Conservation (phyloP, 2,888 invertebrate species). For the Campaea margaritaria region DNA sequence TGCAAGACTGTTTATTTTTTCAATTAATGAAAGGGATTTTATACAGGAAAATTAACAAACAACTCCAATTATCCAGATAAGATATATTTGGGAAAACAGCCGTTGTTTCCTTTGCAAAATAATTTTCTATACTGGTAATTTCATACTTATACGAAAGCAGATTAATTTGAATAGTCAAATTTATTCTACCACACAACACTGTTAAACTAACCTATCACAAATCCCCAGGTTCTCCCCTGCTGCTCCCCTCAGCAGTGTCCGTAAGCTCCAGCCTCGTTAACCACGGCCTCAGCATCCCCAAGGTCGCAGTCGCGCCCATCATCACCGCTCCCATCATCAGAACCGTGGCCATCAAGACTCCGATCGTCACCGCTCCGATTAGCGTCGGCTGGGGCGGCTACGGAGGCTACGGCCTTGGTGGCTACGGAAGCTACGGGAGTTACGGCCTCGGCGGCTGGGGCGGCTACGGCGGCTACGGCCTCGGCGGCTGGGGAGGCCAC, state of each 20-base stretch:
- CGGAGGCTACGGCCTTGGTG: conserved; percentile 16
- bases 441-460: conserved; percentile 40
- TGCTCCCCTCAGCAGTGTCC: conserved; percentile 52
- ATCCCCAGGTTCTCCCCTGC: conserved; percentile 39
- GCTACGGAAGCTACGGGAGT: conserved; percentile 9
- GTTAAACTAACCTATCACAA: not conserved
- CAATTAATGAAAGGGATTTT: too few species aligned
- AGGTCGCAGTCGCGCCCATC: conserved; percentile 45
- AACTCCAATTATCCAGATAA: too few species aligned
- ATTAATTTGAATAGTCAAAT: too few species aligned
- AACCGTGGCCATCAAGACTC: conserved; percentile 43
- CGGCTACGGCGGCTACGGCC: conserved; percentile 15
- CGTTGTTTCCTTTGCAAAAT: too few species aligned
- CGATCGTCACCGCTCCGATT: conserved; percentile 45
- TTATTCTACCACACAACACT: not conserved
- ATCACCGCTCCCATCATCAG: conserved; percentile 51
- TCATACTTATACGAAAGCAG: too few species aligned
- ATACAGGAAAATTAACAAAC: too few species aligned
- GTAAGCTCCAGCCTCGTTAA: conserved; percentile 63
- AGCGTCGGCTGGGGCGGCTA: conserved; percentile 34
- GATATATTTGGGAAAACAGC: too few species aligned
- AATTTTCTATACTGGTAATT: too few species aligned
- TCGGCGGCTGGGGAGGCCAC: conserved; percentile 10
- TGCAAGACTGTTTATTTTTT: too few species aligned
- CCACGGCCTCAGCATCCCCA: conserved; percentile 62